phyloP scores from a whole-genome alignment of 2,888 invertebrate species.

The Netelia fuscicornis region DNA sequence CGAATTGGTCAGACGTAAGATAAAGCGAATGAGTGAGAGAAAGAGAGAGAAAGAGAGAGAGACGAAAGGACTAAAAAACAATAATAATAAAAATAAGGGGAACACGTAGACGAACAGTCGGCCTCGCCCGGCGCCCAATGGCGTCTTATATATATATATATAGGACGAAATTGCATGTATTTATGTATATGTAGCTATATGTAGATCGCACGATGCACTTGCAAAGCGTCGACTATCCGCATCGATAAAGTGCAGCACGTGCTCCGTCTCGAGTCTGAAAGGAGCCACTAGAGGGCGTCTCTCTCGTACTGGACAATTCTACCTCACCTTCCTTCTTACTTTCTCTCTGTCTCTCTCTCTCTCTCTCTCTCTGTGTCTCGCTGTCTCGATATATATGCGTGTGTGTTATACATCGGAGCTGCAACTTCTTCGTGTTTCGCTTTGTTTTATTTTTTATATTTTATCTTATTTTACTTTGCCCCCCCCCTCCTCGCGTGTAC shows the following conservation, averaged over 20 bases:
- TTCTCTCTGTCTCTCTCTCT: background rate
- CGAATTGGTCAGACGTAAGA: slow-evolving; percentile 15
- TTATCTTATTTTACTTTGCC: slow-evolving; percentile 64
- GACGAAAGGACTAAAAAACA: slow-evolving; percentile 9
- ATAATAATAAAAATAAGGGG: slow-evolving; percentile 19
- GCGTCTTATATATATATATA: slow-evolving; percentile 13
- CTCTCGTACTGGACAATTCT: background rate
- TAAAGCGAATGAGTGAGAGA: background rate
- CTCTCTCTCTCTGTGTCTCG: background rate
- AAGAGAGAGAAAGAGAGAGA: slow-evolving; percentile 37
- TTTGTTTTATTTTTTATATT: slow-evolving; percentile 62
- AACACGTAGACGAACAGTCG: slow-evolving; percentile 45
- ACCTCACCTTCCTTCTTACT: slow-evolving; percentile 15
- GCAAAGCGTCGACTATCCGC: slow-evolving; percentile 55
- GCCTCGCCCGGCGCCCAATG: slow-evolving; percentile 46
- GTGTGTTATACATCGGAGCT: slow-evolving; percentile 4
- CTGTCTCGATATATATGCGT: slow-evolving; percentile 22
- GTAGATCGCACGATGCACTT: slow-evolving; percentile 51
- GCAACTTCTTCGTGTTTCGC: slow-evolving; percentile 53
- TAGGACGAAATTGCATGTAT: slow-evolving; percentile 20
- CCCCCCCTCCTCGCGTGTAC: slow-evolving; percentile 68
- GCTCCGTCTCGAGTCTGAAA: slow-evolving; percentile 50
- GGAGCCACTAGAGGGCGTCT: background rate
- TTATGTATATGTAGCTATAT: slow-evolving; percentile 13
- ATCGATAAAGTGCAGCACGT: slow-evolving; percentile 66